phyloP scores from a whole-genome alignment of 2,888 invertebrate genomes.

The Blastobasis adustella region DNA sequence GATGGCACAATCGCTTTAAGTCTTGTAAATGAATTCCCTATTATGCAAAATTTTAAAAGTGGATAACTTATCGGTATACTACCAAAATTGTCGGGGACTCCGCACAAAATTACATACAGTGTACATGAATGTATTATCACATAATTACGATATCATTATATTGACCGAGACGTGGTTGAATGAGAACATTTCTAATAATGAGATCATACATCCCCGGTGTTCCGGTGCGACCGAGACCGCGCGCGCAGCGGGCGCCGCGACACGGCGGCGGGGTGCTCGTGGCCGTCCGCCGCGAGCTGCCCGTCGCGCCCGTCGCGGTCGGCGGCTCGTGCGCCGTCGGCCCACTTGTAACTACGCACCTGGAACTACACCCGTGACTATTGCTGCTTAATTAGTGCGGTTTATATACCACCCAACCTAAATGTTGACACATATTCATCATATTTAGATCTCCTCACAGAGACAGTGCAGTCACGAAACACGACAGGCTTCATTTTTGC shows the following conservation, averaged over 20 bases:
- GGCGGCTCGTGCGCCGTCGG: background rate
- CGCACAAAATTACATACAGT: constrained; percentile 1
- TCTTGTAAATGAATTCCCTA: background rate
- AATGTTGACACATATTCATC: background rate
- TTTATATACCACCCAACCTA: background rate
- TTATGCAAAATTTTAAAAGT: background rate
- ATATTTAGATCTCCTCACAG: background rate
- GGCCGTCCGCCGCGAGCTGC: background rate
- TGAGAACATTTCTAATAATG: background rate
- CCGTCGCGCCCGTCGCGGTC: background rate
- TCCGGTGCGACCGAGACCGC: background rate
- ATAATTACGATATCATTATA: constrained; percentile 2
- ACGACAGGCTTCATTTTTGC: too few species aligned
- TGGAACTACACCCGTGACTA: background rate
- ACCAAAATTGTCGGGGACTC: constrained; percentile 5
- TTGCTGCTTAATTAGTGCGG: background rate
- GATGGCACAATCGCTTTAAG: background rate
- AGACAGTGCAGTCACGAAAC: too few species aligned
- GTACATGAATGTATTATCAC: background rate
- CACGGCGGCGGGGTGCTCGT: background rate
- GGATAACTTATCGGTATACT: constrained; percentile 1
- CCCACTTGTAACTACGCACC: background rate
- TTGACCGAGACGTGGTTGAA: constrained; percentile 1
- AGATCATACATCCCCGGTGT: background rate
- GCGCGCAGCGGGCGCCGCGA: background rate